These are phyloP conservation scores for Elaeidobius kamerunicus DNA, from an alignment of 2,888 invertebrate species.

Conservation along the genomic window DNA sequence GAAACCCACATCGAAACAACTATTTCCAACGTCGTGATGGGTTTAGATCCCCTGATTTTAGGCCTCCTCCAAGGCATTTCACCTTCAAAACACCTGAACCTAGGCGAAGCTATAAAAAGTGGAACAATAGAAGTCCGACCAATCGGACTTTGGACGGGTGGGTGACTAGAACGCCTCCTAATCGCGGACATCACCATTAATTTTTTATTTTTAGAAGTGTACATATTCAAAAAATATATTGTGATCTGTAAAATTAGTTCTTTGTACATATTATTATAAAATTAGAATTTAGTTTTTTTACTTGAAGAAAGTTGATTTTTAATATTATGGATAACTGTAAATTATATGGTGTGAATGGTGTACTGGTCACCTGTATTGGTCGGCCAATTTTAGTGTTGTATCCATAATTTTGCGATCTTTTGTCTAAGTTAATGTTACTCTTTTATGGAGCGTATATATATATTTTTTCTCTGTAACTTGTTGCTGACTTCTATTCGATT, in stretches of 20 bases:
- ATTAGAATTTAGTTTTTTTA: conserved; percentile 49
- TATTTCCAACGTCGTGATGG: conserved; percentile 25
- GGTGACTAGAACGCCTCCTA: conserved; percentile 37
- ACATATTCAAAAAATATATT: conserved; percentile 22
- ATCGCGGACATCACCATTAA: too few relatives aligned
- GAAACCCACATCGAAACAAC: conserved; percentile 15
- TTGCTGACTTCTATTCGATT: too few relatives aligned
- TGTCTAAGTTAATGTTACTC: too few relatives aligned
- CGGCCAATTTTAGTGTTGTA: too few relatives aligned
- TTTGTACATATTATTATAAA: conserved; percentile 40
- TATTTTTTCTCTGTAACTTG: too few relatives aligned
- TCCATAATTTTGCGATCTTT: too few relatives aligned
- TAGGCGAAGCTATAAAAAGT: conserved; percentile 30
- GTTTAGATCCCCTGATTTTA: conserved; percentile 29
- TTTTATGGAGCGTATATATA: too few relatives aligned
- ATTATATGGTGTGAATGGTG: conserved; percentile 43
- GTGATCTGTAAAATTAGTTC: conserved; percentile 33
- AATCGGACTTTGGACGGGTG: conserved; percentile 42
- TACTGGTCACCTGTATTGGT: conserved; percentile 35
- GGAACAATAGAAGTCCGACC: conserved; percentile 23
- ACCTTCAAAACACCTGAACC: conserved; percentile 31
- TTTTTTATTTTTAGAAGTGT: conserved; percentile 5
- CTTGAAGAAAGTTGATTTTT: conserved; percentile 43
- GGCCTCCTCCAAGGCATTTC: too few relatives aligned
- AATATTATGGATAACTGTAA: conserved; percentile 43